Conservation (phyloP, 2,113 vertebrate genomes). For the Nothobranchius furzeri region DNA sequence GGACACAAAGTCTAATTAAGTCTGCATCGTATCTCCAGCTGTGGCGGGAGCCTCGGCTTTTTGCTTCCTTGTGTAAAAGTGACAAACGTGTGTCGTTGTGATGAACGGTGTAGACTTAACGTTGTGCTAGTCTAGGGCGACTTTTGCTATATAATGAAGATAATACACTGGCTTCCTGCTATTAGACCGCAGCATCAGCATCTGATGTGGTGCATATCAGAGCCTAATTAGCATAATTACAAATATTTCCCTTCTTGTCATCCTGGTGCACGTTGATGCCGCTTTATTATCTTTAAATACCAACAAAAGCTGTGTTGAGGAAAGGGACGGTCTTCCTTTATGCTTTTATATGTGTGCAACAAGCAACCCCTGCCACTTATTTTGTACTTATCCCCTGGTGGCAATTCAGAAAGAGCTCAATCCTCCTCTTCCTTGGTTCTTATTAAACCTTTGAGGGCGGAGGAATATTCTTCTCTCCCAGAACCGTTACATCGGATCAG, state of each 20-base stretch:
- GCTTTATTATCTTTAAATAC: constrained; percentile 11
- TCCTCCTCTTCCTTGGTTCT: constrained; percentile 34
- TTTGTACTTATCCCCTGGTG: constrained; percentile 31
- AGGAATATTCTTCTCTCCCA: constrained; percentile 24
- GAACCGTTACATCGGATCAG: constrained; percentile 44
- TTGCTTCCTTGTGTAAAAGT: constrained; percentile 6
- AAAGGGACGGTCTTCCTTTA: not conserved
- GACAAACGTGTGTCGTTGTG: constrained; percentile 10
- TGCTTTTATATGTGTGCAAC: not conserved
- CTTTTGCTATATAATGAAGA: not conserved
- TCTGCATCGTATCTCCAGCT: constrained; percentile 36
- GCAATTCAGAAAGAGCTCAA: constrained; percentile 47
- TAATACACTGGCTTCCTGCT: not conserved
- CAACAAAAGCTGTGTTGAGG: constrained; percentile 9
- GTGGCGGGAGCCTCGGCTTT: constrained; percentile 16
- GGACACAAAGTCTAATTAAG: constrained; percentile 61
- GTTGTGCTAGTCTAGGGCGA: not conserved
- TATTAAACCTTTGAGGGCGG: constrained; percentile 43
- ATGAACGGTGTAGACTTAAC: not conserved
- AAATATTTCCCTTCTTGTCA: too few species aligned
- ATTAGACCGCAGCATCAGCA: constrained; percentile 23
- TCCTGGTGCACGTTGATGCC: constrained; percentile 1
- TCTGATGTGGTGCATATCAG: constrained; percentile 7
- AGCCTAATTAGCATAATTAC: constrained; percentile 30
- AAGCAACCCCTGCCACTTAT: constrained; percentile 1